These are phyloP conservation scores for Drosophila yakuba DNA, from an alignment of 1,140 invertebrate species.

Conservation along the genomic window DNA sequence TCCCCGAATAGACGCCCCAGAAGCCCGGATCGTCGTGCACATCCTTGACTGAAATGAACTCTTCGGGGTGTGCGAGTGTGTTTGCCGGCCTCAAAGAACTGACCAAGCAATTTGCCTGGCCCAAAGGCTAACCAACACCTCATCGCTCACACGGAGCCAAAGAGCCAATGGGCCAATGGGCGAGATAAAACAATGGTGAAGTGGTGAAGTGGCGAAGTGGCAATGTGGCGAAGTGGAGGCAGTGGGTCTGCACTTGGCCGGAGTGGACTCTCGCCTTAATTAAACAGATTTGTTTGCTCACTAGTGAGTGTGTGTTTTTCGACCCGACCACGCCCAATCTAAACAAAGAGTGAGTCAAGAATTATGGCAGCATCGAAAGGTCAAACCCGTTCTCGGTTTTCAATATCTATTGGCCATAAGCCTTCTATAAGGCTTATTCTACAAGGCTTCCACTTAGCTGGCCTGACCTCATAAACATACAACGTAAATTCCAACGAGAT, in stretches of 20 bases:
- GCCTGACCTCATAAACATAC: conserved; percentile 26
- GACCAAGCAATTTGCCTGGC: conserved; percentile 62
- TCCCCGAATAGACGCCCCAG: background rate
- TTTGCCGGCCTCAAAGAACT: conserved; percentile 57
- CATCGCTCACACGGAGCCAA: conserved; percentile 51
- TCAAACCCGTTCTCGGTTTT: conserved; percentile 53
- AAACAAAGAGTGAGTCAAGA: conserved; percentile 45
- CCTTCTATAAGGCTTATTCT: background rate
- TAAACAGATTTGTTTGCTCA: conserved; percentile 56
- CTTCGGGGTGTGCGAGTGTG: conserved; percentile 34
- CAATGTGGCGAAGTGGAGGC: background rate
- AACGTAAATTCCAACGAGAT: conserved; percentile 33
- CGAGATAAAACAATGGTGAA: conserved; percentile 14
- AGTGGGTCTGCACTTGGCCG: conserved; percentile 8
- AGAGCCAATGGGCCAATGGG: background rate
- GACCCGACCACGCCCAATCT: conserved; percentile 18
- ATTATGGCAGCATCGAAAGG: conserved; percentile 50
- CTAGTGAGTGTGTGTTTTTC: conserved; percentile 29
- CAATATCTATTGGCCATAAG: conserved; percentile 48
- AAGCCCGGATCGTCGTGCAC: background rate
- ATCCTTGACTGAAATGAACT: conserved; percentile 51
- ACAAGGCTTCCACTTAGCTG: background rate
- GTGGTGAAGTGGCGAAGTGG: background rate
- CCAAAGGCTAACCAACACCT: conserved; percentile 63
- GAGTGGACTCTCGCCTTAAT: conserved; percentile 51